These are phyloP conservation scores for Emys orbicularis DNA, from an alignment of 2,797 vertebrate species.

Conservation along the genomic window DNA sequence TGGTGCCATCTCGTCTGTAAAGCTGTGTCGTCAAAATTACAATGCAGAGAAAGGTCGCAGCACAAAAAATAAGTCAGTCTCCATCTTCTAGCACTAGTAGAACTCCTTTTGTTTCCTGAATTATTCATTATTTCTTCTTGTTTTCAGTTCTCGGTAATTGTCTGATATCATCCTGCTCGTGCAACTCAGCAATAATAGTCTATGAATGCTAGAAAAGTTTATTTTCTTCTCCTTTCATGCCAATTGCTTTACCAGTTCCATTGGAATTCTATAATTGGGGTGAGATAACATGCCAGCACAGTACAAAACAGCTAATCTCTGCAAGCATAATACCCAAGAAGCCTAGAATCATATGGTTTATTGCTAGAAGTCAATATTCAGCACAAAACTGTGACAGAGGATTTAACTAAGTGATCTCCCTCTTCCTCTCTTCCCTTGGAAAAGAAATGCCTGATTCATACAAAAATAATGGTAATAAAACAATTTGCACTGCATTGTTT, in stretches of 20 bases:
- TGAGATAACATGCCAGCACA: constrained; percentile 66
- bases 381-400: constrained; percentile 50
- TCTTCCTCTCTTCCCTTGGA: constrained; percentile 53
- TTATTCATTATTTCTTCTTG: constrained; percentile 59
- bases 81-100: constrained; percentile 31
- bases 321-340: constrained; percentile 51
- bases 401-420: constrained; percentile 64
- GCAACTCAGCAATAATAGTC: constrained; percentile 69
- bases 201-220: constrained; percentile 57
- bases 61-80: constrained; percentile 36
- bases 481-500: constrained; percentile 58
- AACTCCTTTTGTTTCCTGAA: constrained; percentile 61
- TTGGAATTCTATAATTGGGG: constrained; percentile 56
- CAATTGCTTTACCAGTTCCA: constrained; percentile 67
- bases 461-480: constrained; percentile 69
- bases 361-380: constrained; percentile 49
- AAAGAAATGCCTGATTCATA: constrained; percentile 72
- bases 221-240: constrained; percentile 36
- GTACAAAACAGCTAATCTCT: constrained; percentile 70
- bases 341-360: constrained; percentile 34
- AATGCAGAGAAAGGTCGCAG: constrained; percentile 69
- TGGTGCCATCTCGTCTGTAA: constrained; percentile 80
- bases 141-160: constrained; percentile 65
- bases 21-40: constrained; percentile 41
- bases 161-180: constrained; percentile 69